Conservation (phyloP, 2,888 invertebrate species). For the Magallana nippona region DNA sequence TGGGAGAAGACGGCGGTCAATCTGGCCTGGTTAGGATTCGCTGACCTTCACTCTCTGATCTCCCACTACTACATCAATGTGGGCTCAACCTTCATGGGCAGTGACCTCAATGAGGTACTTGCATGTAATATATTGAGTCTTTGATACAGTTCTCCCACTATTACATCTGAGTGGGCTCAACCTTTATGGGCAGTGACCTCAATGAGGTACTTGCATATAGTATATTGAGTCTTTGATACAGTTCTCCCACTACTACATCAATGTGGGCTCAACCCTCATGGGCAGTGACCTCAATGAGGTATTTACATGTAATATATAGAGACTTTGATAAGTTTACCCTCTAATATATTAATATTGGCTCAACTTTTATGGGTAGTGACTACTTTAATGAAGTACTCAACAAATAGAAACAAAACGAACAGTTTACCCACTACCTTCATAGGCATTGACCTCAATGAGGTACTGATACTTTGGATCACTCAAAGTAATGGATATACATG, state of each 20-base stretch:
- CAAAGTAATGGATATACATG: too few species aligned
- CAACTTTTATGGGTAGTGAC: constrained; percentile 47
- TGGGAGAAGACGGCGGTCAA: constrained; percentile 39
- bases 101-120: constrained; percentile 46
- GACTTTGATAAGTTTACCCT: constrained; percentile 20
- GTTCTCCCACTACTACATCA: constrained; percentile 43
- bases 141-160: constrained; percentile 37
- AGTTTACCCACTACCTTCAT: too few species aligned
- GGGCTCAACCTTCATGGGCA: constrained; percentile 47
- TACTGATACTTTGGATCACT: too few species aligned
- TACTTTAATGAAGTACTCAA: constrained; percentile 48
- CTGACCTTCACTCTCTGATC: constrained; percentile 48
- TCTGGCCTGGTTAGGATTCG: constrained; percentile 51
- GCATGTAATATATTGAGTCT: too few species aligned
- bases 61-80: constrained; percentile 46
- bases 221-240: background rate
- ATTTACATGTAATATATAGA: too few species aligned
- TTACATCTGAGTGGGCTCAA: constrained; percentile 42
- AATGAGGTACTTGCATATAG: constrained; percentile 36
- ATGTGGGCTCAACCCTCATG: constrained; percentile 48
- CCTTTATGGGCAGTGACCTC: constrained; percentile 49
- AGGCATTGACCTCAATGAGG: too few species aligned
- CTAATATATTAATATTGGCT: constrained; percentile 45
- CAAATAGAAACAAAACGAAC: too few species aligned
- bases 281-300: constrained; percentile 47